Percentiles rank a stretch among this genome's conserved stretches.
Evolutionary conservation across 53 echinoderm and acorn worm species (phyloP).

Genomic region (Echinarachnius parma): DNA sequence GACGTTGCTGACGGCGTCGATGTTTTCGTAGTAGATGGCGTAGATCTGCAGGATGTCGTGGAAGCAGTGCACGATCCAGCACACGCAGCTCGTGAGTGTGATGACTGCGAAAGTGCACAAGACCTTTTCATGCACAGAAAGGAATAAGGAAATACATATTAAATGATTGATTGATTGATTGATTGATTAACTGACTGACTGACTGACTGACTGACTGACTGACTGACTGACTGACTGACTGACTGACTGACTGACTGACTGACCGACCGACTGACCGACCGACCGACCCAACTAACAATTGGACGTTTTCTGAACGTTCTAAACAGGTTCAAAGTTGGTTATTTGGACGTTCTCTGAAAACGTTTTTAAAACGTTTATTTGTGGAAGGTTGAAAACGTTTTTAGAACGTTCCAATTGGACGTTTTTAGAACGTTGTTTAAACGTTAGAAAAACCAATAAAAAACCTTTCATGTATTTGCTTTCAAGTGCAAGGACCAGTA

Average conservation of each 20-base stretch:
- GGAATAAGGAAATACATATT: neutral
- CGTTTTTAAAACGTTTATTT: no score
- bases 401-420: no score
- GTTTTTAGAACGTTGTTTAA: no score
- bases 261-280: no score
- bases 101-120: slow-evolving; percentile 14
- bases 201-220: neutral
- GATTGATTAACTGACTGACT: neutral
- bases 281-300: no score
- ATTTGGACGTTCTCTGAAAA: no score
- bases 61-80: slow-evolving; percentile 48
- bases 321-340: no score
- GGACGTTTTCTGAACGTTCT: no score
- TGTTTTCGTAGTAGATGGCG: slow-evolving; percentile 23
- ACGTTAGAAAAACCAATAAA: no score
- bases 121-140: neutral
- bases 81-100: slow-evolving; percentile 27
- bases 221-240: neutral
- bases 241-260: neutral
- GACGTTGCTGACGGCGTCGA: slow-evolving; percentile 37
- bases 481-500: no score
- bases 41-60: slow-evolving; percentile 42
- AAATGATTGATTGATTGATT: neutral
- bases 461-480: no score
- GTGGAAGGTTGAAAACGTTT: no score